phyloP scores from a whole-genome alignment of 2,797 vertebrate genomes.

The Coreius guichenoti region DNA sequence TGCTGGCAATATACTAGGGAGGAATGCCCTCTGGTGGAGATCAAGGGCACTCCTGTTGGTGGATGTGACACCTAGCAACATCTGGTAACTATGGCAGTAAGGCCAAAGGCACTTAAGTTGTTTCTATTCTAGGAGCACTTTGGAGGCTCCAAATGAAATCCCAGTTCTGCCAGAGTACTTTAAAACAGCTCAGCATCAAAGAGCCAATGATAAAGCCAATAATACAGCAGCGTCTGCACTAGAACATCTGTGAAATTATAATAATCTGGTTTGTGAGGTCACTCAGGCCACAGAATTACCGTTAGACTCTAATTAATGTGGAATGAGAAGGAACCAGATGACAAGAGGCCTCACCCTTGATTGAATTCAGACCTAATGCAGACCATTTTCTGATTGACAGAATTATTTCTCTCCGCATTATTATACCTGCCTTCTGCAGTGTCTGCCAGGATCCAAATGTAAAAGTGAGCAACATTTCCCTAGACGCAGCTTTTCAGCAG shows the following conservation, averaged over 20 bases:
- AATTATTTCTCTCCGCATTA: slow-evolving; percentile 43
- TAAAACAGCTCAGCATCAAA: slow-evolving; percentile 35
- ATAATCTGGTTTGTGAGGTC: slow-evolving; percentile 21
- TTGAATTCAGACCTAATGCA: slow-evolving; percentile 51
- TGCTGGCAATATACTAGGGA: too few species aligned
- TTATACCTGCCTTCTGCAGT: slow-evolving; percentile 53
- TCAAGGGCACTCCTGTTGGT: too few species aligned
- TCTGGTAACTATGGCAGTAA: slow-evolving; percentile 54
- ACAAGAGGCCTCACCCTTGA: slow-evolving; percentile 28
- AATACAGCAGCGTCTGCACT: background rate
- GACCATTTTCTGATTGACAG: slow-evolving; percentile 54
- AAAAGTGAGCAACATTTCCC: slow-evolving; percentile 49
- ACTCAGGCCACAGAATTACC: background rate
- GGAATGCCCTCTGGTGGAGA: too few species aligned
- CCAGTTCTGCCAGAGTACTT: slow-evolving; percentile 30
- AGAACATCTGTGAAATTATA: slow-evolving; percentile 10
- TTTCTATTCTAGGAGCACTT: slow-evolving; percentile 47
- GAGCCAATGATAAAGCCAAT: slow-evolving; percentile 14
- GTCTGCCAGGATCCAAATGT: slow-evolving; percentile 46
- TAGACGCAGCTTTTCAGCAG: slow-evolving; percentile 42
- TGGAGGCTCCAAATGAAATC: slow-evolving; percentile 40
- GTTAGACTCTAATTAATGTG: slow-evolving; percentile 7
- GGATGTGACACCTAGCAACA: slow-evolving; percentile 6
- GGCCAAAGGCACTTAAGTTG: slow-evolving; percentile 33
- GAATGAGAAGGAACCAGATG: slow-evolving; percentile 37